A percentile compares a stretch with the other conserved stretches of the same genome.
Evolutionary conservation across 2,113 vertebrate genomes (phyloP).

Genomic region (Lepus europaeus): DNA sequence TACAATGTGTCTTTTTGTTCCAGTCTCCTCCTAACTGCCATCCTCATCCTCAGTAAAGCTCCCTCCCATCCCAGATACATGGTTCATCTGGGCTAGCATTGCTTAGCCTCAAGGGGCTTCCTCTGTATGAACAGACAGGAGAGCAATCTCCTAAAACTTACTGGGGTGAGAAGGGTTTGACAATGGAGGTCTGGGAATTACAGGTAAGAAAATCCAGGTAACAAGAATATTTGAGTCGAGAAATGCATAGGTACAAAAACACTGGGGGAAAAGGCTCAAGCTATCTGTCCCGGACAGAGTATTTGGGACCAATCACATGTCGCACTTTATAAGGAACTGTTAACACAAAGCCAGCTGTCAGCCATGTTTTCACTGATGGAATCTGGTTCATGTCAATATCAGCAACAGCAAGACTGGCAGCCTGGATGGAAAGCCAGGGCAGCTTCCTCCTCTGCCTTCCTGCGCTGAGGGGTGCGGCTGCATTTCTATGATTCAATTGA

Average conservation of each 20-base stretch:
- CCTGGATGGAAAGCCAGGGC: background rate
- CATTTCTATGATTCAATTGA: background rate
- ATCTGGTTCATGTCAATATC: background rate
- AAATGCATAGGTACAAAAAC: background rate
- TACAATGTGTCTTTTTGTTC: background rate
- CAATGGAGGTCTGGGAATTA: background rate
- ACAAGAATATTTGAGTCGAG: background rate
- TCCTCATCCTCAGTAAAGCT: background rate
- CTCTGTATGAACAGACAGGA: background rate
- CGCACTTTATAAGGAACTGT: background rate
- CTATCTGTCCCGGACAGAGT: background rate
- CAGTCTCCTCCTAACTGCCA: background rate
- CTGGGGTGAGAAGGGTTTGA: background rate
- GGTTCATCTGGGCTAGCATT: background rate
- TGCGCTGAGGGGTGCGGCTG: background rate
- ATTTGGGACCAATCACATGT: background rate
- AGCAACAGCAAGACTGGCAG: background rate
- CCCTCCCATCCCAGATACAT: accelerated
- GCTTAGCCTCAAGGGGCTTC: background rate
- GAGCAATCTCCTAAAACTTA: background rate
- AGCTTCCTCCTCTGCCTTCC: background rate
- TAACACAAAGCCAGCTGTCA: background rate
- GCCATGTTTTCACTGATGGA: background rate
- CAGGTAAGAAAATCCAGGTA: background rate
- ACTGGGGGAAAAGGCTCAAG: background rate